A percentile compares a stretch with the other conserved stretches of the same genome.
These are phyloP conservation scores for Xanthostigma xanthostigma DNA, from an alignment of 2,888 invertebrate genomes.

Conservation along the genomic window DNA sequence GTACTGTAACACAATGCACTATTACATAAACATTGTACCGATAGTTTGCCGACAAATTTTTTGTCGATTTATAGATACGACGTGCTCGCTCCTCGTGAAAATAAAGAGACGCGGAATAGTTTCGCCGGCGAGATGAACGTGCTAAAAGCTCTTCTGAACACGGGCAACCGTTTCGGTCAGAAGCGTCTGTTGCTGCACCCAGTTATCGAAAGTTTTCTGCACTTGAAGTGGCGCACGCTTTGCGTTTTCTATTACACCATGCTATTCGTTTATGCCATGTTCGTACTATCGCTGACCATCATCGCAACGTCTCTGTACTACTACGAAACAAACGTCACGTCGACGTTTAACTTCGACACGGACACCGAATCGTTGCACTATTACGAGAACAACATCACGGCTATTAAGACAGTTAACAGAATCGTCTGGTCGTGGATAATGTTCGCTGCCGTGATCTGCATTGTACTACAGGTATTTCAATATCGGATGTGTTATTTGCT, in stretches of 20 bases:
- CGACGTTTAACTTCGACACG: too few relatives aligned
- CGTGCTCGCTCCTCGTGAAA: too few relatives aligned
- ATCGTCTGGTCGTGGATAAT: too few relatives aligned
- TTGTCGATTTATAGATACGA: too few relatives aligned
- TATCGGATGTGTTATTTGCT: too few relatives aligned
- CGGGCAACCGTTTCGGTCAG: conserved; percentile 34
- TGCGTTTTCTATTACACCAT: conserved; percentile 37
- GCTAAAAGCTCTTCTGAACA: conserved; percentile 35
- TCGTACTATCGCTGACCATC: conserved; percentile 33
- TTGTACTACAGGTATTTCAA: too few relatives aligned
- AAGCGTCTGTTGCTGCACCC: conserved; percentile 36
- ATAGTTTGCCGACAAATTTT: too few relatives aligned
- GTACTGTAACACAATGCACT: too few relatives aligned
- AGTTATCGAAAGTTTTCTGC: conserved; percentile 38
- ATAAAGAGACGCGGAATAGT: background rate
- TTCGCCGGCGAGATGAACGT: conserved; percentile 38
- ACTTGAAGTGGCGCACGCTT: conserved; percentile 39
- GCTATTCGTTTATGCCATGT: conserved; percentile 32
- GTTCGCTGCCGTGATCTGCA: too few relatives aligned
- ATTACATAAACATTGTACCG: too few relatives aligned
- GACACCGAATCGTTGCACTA: background rate
- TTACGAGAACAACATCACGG: background rate
- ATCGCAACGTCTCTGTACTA: conserved; percentile 28
- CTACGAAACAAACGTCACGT: conserved; percentile 18
- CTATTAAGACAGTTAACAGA: background rate